These are phyloP conservation scores for Luperina testacea DNA, from an alignment of 2,888 invertebrate genomes.

Conservation along the genomic window DNA sequence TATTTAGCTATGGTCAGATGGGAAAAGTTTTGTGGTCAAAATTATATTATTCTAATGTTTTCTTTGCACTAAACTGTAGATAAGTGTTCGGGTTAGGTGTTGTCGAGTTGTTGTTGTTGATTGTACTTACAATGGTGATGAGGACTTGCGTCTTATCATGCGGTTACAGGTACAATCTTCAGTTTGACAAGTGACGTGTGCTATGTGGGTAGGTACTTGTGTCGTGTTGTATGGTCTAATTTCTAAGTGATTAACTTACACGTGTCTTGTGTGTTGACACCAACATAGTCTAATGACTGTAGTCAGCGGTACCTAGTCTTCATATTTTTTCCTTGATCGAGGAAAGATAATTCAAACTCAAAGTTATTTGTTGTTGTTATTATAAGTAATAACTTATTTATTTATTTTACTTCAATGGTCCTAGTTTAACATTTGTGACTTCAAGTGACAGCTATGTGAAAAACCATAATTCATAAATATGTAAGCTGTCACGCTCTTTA, in stretches of 20 bases:
- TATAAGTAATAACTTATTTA: too few species aligned
- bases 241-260: background rate
- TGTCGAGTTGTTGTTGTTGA: too few species aligned
- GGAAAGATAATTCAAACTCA: background rate
- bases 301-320: background rate
- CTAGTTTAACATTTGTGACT: too few species aligned
- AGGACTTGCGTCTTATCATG: background rate
- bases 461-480: too few species aligned
- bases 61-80: background rate
- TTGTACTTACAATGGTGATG: background rate
- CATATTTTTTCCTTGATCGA: background rate
- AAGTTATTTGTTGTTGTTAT: too few species aligned
- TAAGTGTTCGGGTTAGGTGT: background rate
- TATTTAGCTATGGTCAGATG: too few species aligned
- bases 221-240: too few species aligned
- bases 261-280: background rate
- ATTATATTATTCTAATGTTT: background rate
- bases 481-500: too few species aligned
- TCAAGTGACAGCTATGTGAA: too few species aligned
- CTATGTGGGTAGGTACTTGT: background rate
- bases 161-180: background rate
- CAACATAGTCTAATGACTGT: background rate
- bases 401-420: too few species aligned
- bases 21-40: constrained; percentile 12
- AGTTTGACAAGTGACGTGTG: background rate